A percentile compares a stretch with the other conserved stretches of the same genome.
Conservation (phyloP, 2,888 invertebrate species). For the Tiliacea aurago region DNA sequence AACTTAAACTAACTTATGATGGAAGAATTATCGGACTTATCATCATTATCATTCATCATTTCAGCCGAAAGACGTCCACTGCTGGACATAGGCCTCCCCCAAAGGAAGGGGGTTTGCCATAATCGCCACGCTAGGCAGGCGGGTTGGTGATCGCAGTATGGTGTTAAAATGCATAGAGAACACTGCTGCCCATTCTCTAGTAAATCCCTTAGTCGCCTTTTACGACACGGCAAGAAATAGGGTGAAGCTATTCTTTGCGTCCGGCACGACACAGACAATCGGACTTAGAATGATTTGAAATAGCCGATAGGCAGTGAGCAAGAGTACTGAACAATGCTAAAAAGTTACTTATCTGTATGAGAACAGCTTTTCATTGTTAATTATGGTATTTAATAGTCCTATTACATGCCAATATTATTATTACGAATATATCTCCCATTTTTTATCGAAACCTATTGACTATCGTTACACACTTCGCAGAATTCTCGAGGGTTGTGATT, state of each 20-base stretch:
- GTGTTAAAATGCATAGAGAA: no score
- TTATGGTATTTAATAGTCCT: background rate
- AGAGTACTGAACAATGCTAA: background rate
- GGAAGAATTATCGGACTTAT: background rate
- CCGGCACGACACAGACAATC: no score
- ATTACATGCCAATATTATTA: background rate
- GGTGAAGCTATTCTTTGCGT: no score
- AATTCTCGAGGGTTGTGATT: conserved; percentile 38
- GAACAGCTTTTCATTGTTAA: background rate
- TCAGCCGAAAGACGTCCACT: no score
- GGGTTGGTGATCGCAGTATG: no score
- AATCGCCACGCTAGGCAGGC: no score
- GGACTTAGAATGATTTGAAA: background rate
- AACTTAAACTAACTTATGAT: background rate
- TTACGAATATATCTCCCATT: background rate
- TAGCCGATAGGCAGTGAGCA: background rate
- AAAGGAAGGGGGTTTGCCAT: no score
- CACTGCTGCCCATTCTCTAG: no score
- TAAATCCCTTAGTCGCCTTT: no score
- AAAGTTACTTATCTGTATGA: background rate
- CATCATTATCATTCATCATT: no score
- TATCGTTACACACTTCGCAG: conserved; percentile 17
- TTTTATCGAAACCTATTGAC: conserved; percentile 16
- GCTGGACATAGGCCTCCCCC: no score
- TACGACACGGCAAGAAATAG: no score